Conservation (phyloP, 1,140 invertebrate species). For the Leptopilina clavipes region DNA sequence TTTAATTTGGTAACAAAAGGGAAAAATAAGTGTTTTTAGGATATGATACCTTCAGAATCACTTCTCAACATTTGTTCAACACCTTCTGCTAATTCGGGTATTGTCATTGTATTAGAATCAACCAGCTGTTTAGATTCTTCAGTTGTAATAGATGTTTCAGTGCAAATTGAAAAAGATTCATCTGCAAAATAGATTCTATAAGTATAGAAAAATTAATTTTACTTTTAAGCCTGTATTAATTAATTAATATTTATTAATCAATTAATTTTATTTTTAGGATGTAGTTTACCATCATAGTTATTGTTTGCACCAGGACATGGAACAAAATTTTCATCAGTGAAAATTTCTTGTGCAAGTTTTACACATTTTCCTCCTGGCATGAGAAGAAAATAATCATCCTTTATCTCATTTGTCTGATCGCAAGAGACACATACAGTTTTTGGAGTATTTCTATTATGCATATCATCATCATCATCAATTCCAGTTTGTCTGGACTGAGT, state of each 20-base stretch:
- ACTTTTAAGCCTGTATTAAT: too few relatives aligned
- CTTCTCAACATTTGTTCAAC: background rate
- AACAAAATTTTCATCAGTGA: background rate
- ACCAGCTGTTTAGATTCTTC: background rate
- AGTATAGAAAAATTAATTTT: background rate
- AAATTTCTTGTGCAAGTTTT: background rate
- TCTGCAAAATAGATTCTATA: background rate
- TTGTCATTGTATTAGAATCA: conserved; percentile 28
- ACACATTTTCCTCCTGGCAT: conserved; percentile 2
- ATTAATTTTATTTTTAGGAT: background rate
- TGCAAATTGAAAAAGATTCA: background rate
- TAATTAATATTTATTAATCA: background rate
- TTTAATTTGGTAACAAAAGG: too few relatives aligned
- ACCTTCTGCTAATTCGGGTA: background rate
- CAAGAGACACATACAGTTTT: background rate
- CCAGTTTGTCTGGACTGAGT: background rate
- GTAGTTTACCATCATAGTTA: background rate
- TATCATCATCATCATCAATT: conserved; percentile 2
- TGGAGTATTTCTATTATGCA: background rate
- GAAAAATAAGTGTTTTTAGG: background rate
- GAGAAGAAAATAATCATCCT: conserved; percentile 9
- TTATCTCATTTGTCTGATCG: background rate
- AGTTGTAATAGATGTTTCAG: background rate
- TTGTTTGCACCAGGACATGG: background rate
- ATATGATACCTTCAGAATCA: background rate